These are phyloP conservation scores for Phragmatobia fuliginosa DNA, from an alignment of 2,888 invertebrate genomes.

Conservation along the genomic window DNA sequence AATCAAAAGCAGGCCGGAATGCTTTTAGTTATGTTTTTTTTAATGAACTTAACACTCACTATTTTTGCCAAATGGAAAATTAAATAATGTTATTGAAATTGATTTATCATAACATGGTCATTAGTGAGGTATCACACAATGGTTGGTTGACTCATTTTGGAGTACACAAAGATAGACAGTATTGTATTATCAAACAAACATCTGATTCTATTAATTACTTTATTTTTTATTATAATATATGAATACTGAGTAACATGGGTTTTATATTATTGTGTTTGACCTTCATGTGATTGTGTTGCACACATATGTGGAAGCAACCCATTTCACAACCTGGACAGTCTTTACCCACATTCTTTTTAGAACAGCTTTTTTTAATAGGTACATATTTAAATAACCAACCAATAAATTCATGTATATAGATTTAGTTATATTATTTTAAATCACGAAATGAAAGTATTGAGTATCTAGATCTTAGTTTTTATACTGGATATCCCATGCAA, in stretches of 20 bases:
- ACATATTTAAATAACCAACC: too few species aligned
- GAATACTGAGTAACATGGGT: neutral
- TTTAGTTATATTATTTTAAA: too few species aligned
- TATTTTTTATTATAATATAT: neutral
- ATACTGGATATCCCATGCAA: too few species aligned
- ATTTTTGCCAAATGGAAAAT: neutral
- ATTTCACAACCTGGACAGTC: too few species aligned
- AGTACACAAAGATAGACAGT: neutral
- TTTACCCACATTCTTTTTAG: too few species aligned
- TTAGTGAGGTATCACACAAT: neutral
- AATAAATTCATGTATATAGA: too few species aligned
- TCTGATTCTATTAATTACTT: neutral
- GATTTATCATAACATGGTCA: neutral
- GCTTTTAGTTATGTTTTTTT: conserved; percentile 40
- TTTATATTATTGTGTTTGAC: neutral
- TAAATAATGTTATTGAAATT: neutral
- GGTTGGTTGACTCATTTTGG: neutral
- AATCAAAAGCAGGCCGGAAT: conserved; percentile 63
- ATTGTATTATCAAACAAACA: neutral
- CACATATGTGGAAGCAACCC: too few species aligned
- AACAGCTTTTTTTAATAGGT: too few species aligned
- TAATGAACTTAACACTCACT: neutral
- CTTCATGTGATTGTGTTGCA: neutral
- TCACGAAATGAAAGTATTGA: too few species aligned
- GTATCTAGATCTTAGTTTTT: too few species aligned